Evolutionary conservation across 1,140 invertebrate species (phyloP), one percentile per base, ranked within the genome.

Genomic region (Drosophila watanabei): DNA sequence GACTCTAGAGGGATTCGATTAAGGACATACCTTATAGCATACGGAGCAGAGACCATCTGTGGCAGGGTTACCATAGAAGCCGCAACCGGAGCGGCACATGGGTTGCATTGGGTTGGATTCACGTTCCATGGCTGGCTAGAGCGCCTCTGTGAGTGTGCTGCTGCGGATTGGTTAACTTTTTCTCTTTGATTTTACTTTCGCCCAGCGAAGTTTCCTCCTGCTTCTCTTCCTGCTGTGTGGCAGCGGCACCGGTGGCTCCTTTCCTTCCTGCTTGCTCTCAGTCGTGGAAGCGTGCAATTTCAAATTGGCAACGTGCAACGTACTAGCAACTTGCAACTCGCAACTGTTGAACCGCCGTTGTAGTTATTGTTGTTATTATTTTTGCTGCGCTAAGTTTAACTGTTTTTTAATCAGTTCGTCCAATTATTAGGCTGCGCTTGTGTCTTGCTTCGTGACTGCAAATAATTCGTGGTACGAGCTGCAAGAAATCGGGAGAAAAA

Each of bases 41-140:
- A 99, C 96, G 79, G 98, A 99, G 94, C 99, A 99, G 82, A 99
- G 96, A 72, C 98, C 98, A 94, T 99, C 99, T 87, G 98, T 99
- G 71, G 98, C 97, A 54, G 98, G 97, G 93, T 97, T 98, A 65
- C 98, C 98, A 94, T 99, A 99, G 94, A 99, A 99, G 75, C 99
- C 99, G 94, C 99, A 99, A 60, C 98, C 98, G 84, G 97, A 98
- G 84, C 98, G 96, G 95, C 99, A 99, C 87, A 99, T 95, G 77
- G 97, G 97, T 95, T 98, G 97, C 97, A 98, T 98, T 72, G 97
- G 97, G 95, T 98, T 98, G 70, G 97, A 97, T 94, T 98, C 97
- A 80, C 97, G 96, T 95, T 98, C 98, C 97, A 98, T 98, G 75
- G 75, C 65, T 82, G 82, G 64, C 86, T 92, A 72, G 87, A 79